Percentiles rank a stretch among this genome's conserved stretches.
phyloP scores from a whole-genome alignment of 2,888 invertebrate genomes.

The Anorthoa munda region DNA sequence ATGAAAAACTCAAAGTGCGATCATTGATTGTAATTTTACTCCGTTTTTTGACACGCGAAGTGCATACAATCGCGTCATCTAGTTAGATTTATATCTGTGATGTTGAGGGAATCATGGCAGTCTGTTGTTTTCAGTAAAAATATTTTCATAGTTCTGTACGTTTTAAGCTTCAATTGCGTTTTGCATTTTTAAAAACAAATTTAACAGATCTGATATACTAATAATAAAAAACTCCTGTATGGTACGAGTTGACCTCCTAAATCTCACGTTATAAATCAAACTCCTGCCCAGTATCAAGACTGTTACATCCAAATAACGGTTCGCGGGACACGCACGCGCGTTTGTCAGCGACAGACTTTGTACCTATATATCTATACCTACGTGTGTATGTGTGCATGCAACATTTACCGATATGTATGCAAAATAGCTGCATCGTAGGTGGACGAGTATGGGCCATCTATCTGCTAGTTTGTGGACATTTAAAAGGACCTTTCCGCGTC shows the following conservation, averaged over 20 bases:
- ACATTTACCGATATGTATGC: slow-evolving; percentile 64
- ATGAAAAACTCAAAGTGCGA: no score
- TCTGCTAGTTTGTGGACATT: slow-evolving; percentile 29
- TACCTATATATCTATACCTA: slow-evolving; percentile 34
- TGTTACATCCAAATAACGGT: slow-evolving; percentile 65
- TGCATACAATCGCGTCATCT: no score
- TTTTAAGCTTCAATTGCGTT: no score
- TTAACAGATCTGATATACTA: background rate
- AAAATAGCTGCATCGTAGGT: slow-evolving; percentile 60
- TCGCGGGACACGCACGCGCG: slow-evolving; percentile 74
- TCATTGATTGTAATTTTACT: no score
- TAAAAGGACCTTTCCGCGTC: background rate
- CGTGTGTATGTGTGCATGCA: slow-evolving; percentile 37
- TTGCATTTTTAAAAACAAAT: no score
- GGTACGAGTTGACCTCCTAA: background rate
- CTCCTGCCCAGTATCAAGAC: slow-evolving; percentile 69
- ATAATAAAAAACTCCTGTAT: background rate
- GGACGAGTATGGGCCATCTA: slow-evolving; percentile 31
- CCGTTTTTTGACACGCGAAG: no score
- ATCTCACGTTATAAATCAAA: slow-evolving; percentile 13
- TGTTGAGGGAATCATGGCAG: no score
- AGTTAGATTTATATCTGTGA: no score
- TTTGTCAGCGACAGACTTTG: slow-evolving; percentile 51
- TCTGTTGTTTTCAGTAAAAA: no score
- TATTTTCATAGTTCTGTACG: no score